Base-by-base conservation (phyloP, 2,888 invertebrate genomes). In the Crepidodera aurea region DNA sequence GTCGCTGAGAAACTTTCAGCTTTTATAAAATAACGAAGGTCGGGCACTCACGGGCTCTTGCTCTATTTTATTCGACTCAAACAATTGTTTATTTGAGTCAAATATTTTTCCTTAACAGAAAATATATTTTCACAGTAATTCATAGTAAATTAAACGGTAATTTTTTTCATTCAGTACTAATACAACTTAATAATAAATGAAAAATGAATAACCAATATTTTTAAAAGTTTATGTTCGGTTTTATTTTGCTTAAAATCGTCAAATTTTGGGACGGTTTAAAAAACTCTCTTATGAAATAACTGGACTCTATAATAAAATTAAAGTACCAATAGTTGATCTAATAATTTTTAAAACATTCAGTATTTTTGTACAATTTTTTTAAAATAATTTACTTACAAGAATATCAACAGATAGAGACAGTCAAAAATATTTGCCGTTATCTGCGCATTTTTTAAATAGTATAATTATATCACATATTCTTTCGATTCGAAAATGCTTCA, bases 391-490 rank as follows among this genome's bases (percentile, higher is more conserved):
- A 60, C 58, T 63, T 62, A 66, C 39, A 64, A 64, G 64, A 64
- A 67, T 64, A 64, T 57, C 60, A 64, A 66, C 65, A 66, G 66
- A 66, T 62, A 65, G 51, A 53, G 64, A 68, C 68, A 66, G 63
- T 60, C 56, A 66, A 69, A 67, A 68, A 68, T 70, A 69, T 68
- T 65, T 68, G 68, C 61, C 66, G 50, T 60, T 61, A 68, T 60
- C 64, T 62, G 62, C 53, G 53, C 53, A 60, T 54, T 62, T 69
- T 63, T 61, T 66, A 66, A 68, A 65, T 69, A 73, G 73, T 73
- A 74, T 68, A 73, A 65, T 64, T 71, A 71, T 74, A 72, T 70
- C 70, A 69, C 69, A 70, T 70, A 63, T 69, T 69, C 42, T 60
- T 68, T 72, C 69, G 69, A 66, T 71, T 67, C 64, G 68, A 70